phyloP scores from a whole-genome alignment of 2,797 vertebrate genomes.

The Etheostoma nigrum region DNA sequence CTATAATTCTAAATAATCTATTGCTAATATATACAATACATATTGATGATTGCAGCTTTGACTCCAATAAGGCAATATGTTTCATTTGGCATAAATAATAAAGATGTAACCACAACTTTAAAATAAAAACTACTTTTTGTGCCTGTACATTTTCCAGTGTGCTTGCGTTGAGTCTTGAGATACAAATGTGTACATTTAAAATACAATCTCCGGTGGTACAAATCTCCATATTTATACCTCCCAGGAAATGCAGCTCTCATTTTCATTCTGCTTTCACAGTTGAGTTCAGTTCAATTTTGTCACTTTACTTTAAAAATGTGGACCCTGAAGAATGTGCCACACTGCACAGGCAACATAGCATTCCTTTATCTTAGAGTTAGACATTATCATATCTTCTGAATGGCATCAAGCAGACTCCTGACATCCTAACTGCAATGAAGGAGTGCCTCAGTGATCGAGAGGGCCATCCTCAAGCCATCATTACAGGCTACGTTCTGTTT shows the following conservation, averaged over 20 bases:
- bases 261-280: conserved; percentile 24
- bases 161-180: conserved; percentile 21
- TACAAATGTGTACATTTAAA: conserved; percentile 22
- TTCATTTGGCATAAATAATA: neutral
- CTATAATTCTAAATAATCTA: neutral
- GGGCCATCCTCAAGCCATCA: conserved; percentile 18
- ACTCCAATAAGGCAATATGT: neutral
- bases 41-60: neutral
- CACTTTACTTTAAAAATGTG: conserved; percentile 8
- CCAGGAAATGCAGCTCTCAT: conserved; percentile 20
- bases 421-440: conserved; percentile 27
- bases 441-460: conserved; percentile 4
- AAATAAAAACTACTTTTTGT: neutral
- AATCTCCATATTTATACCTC: conserved; percentile 40
- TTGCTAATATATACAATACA: neutral
- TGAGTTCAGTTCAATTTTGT: conserved; percentile 28
- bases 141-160: neutral
- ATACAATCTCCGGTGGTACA: conserved; percentile 18
- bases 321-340: neutral
- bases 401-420: conserved; percentile 13
- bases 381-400: conserved; percentile 17
- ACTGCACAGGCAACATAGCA: neutral
- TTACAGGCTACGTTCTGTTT: conserved; percentile 31
- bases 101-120: neutral
- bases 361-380: conserved; percentile 19